Base-by-base conservation (phyloP, 2,888 invertebrate genomes). In the Neria commutata region DNA sequence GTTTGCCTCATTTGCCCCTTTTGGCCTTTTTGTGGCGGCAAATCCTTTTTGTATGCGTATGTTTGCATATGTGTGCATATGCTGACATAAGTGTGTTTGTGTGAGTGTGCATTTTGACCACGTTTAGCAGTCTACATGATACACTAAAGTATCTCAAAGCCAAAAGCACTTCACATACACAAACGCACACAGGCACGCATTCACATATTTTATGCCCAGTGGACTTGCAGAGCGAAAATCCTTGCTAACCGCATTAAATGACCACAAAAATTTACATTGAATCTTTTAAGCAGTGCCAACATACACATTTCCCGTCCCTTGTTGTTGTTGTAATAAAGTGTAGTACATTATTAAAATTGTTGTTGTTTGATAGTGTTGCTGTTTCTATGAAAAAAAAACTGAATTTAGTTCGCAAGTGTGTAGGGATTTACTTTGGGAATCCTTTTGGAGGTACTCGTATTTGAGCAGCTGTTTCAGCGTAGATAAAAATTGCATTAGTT, bases 251-350 rank as follows among this genome's bases (percentile, higher is more conserved):
- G 63, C 65, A 67, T 69, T 55, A 63, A 67, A 66, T 67, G 66
- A 62, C 69, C 69, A 64, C 69, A 67, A 65, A n/a, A 67, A 67
- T 69, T 64, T 64, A 63, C 65, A 65, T 65, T 59, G 62, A 66
- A 59, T 37, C 37, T 37, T 37, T 37, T 37, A 37, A 37, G 37
- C 37, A 37, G 37, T 37, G 37, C 11, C 37, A n/a, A n/a, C 37
- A n/a, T 8, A n/a, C 37, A 37, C n/a, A n/a, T n/a, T n/a, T n/a
- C n/a, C n/a, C n/a, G n/a, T 37, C 11, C 8, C 16, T 37, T 37
- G 8, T 37, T 37, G 8, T 37, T 37, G 37, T 37, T 37, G 37
- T 37, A 37, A 37, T 37, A 37, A 37, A 37, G 16, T 37, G 14
- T 14, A 37, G n/a, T 37, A 37, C 14, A 14, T 8, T 37, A 37